Evolutionary conservation across 2,888 invertebrate species (phyloP).

Genomic region (Tenthredo distinguenda): DNA sequence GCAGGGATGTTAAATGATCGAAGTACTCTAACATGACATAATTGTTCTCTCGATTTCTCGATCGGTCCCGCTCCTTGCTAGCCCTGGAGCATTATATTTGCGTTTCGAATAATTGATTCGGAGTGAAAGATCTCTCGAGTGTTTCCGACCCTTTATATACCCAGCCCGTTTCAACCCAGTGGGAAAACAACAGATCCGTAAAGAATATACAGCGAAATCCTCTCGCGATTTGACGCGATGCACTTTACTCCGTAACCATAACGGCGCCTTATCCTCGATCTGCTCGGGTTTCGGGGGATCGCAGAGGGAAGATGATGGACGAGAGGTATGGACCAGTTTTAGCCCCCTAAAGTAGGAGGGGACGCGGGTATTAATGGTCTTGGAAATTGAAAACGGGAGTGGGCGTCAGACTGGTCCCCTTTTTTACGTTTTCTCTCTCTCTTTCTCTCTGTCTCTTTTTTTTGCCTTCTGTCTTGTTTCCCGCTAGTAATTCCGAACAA

Average conservation of each 20-base stretch:
- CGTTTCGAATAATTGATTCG: neutral
- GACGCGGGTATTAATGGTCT: conserved; percentile 73
- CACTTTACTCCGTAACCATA: neutral
- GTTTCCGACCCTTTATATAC: neutral
- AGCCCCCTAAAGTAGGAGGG: conserved; percentile 53
- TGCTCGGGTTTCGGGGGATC: conserved; percentile 15
- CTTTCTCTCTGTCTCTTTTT: neutral
- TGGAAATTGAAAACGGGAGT: conserved; percentile 75
- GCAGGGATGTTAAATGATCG: conserved; percentile 3
- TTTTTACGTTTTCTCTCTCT: conserved; percentile 18
- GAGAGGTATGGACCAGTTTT: conserved; percentile 50
- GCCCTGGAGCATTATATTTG: neutral
- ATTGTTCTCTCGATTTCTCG: neutral
- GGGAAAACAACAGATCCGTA: neutral
- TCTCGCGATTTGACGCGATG: conserved; percentile 5
- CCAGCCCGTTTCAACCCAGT: neutral
- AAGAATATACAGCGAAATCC: conserved; percentile 7
- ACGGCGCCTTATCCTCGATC: conserved; percentile 23
- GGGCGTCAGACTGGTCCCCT: conserved; percentile 48
- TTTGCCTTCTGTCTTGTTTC: neutral
- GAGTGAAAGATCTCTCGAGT: neutral
- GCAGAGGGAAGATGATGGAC: conserved; percentile 44
- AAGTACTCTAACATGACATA: neutral
- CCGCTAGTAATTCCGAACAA: neutral
- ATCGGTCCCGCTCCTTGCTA: neutral